A percentile compares a stretch with the other conserved stretches of the same genome.
Conservation (phyloP, 64 coral and sea anemone genomes). For the Acropora tenuis region DNA sequence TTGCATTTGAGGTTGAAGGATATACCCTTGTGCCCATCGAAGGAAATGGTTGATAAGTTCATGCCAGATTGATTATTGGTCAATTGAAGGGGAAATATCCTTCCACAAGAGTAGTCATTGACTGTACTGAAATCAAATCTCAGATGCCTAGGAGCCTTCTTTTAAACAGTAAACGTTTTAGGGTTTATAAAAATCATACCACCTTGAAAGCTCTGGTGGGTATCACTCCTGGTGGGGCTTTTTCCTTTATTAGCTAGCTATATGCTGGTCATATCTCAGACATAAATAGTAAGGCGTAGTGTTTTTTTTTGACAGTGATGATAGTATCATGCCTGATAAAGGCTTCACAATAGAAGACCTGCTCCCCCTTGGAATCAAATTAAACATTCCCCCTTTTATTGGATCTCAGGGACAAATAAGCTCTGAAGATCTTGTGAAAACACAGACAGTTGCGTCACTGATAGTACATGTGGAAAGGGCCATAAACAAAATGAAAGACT, state of each 20-base stretch:
- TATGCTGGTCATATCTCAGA: not conserved
- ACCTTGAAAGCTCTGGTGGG: constrained; percentile 25
- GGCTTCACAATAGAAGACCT: constrained; percentile 45
- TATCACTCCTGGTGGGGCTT: constrained; percentile 37
- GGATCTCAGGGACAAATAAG: constrained; percentile 31
- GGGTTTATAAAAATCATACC: not conserved
- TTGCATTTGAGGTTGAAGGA: constrained; percentile 54
- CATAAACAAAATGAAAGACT: constrained; percentile 60
- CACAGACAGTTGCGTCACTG: not conserved
- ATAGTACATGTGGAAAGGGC: constrained; percentile 15
- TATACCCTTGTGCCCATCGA: constrained; percentile 57
- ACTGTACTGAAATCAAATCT: constrained; percentile 23
- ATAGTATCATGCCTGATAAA: constrained; percentile 41
- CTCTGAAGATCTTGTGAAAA: constrained; percentile 31
- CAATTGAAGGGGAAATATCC: constrained; percentile 48
- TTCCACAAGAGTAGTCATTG: constrained; percentile 33
- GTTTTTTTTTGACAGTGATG: constrained; percentile 18
- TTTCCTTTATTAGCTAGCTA: not conserved
- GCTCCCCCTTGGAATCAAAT: constrained; percentile 11
- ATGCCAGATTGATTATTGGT: constrained; percentile 15
- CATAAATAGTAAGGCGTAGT: constrained; percentile 40
- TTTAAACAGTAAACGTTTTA: no score
- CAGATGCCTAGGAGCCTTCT: no score
- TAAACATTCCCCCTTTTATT: constrained; percentile 50
- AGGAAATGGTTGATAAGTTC: constrained; percentile 27